A percentile compares a stretch with the other conserved stretches of the same genome.
phyloP scores from a whole-genome alignment of 2,113 vertebrate genomes.

The Hippocampus mohnikei region DNA sequence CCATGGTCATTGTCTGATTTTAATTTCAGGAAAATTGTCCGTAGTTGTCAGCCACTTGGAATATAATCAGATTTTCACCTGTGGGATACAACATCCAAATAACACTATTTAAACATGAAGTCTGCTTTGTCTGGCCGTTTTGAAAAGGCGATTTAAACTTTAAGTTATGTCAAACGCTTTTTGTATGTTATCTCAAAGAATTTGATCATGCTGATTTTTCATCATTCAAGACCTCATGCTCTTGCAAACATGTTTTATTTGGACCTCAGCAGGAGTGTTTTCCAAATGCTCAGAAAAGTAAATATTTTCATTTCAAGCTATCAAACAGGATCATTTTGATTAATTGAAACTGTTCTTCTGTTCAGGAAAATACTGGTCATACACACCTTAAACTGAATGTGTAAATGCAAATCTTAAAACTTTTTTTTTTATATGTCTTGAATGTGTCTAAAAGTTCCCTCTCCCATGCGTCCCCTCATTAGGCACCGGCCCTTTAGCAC shows the following conservation, averaged over 20 bases:
- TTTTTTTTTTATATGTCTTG: background rate
- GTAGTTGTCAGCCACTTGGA: background rate
- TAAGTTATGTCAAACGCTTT: background rate
- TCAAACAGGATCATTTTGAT: background rate
- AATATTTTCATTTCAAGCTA: background rate
- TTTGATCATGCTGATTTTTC: background rate
- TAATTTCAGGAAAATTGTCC: background rate
- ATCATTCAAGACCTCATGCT: background rate
- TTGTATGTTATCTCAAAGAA: background rate
- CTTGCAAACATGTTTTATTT: background rate
- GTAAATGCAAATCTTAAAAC: background rate
- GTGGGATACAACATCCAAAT: background rate
- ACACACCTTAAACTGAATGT: background rate
- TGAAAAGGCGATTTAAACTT: background rate
- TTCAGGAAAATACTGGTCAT: background rate
- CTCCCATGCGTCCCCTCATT: conserved; percentile 64
- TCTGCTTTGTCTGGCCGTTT: background rate
- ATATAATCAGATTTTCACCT: background rate
- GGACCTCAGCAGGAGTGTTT: background rate
- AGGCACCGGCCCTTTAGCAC: conserved; percentile 86
- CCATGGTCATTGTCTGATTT: background rate
- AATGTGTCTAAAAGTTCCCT: background rate
- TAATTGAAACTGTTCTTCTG: background rate
- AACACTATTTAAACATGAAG: background rate
- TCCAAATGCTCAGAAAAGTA: background rate